Conservation (phyloP, 1,140 invertebrate species). For the Drosophila serrata region DNA sequence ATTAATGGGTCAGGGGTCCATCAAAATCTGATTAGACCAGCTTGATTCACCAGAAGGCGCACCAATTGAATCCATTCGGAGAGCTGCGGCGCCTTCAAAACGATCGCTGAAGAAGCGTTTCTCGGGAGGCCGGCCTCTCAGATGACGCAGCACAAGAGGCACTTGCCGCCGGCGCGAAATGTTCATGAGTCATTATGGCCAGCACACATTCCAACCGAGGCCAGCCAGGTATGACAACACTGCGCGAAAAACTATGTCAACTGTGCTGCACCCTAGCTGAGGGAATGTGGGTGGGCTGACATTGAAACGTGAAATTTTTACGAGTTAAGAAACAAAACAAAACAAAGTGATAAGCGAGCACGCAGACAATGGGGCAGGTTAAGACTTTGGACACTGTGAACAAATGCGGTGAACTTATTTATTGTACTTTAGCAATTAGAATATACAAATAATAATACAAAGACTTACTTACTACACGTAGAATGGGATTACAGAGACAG, state of each 20-base stretch:
- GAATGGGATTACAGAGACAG: conserved; percentile 6
- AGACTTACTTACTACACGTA: conserved; percentile 22
- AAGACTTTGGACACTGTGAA: not conserved
- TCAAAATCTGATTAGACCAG: conserved; percentile 23
- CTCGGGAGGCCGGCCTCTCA: conserved; percentile 3
- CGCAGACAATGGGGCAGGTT: conserved; percentile 14
- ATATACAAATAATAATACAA: conserved; percentile 31
- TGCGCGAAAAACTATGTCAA: conserved; percentile 24
- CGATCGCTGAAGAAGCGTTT: conserved; percentile 27
- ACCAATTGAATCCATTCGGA: conserved; percentile 6
- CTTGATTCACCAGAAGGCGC: conserved; percentile 12
- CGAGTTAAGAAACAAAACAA: not conserved
- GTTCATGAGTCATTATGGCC: conserved; percentile 31
- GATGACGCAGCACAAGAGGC: conserved; percentile 53
- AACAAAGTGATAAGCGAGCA: conserved; percentile 18
- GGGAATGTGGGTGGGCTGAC: conserved; percentile 5
- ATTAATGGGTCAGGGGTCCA: conserved; percentile 37
- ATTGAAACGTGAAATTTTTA: conserved; percentile 20
- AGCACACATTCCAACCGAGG: conserved; percentile 17
- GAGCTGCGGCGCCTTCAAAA: conserved; percentile 30
- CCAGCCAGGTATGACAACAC: conserved; percentile 35
- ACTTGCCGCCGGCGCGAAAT: conserved; percentile 2
- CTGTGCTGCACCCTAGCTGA: not conserved
- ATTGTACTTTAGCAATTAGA: conserved; percentile 17
- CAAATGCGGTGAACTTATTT: conserved; percentile 22